phyloP scores from a whole-genome alignment of 2,888 invertebrate species.

The Vannuccia rotundouncinata region DNA sequence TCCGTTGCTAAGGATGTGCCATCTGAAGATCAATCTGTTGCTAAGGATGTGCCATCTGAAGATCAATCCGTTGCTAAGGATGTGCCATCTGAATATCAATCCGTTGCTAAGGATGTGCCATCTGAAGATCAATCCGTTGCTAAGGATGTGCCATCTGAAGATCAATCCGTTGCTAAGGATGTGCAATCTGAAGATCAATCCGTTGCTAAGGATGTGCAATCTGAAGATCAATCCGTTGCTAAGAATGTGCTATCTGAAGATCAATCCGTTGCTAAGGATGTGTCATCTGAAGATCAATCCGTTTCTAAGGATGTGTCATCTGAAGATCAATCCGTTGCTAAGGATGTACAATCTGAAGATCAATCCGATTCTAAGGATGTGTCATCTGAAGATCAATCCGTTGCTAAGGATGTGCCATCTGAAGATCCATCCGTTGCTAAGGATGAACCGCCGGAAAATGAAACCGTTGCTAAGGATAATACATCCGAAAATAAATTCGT shows the following conservation, averaged over 20 bases:
- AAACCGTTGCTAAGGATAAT: neutral
- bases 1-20: neutral
- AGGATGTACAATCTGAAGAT: neutral
- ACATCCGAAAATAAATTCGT: neutral
- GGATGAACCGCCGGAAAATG: neutral
- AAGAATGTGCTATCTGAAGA: neutral
- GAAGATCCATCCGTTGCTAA: neutral
- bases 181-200: neutral
- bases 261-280: neutral
- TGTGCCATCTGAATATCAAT: neutral
- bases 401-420: neutral
- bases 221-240: neutral
- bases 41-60: neutral
- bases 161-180: neutral
- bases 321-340: neutral
- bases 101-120: neutral
- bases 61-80: neutral
- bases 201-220: neutral
- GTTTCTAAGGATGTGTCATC: neutral
- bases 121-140: neutral
- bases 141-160: neutral
- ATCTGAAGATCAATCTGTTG: neutral
- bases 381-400: neutral
- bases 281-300: neutral
- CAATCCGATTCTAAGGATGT: too few relatives aligned